phyloP scores from a whole-genome alignment of 2,113 vertebrate species.

The Galbula dea region DNA sequence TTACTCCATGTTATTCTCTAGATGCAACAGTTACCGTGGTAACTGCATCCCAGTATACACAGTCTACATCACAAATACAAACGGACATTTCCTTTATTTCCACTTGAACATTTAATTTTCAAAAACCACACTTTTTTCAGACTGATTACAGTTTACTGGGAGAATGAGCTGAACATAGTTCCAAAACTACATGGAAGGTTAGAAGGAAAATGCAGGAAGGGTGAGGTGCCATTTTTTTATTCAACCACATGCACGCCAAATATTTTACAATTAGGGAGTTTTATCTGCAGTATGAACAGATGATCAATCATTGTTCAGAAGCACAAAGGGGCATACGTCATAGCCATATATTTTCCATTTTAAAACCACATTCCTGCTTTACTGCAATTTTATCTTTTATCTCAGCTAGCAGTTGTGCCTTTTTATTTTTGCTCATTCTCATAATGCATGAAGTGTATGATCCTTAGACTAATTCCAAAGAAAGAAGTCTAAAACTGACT shows the following conservation, averaged over 20 bases:
- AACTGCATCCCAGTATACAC: conserved; percentile 58
- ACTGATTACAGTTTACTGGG: not conserved
- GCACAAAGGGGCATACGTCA: conserved; percentile 26
- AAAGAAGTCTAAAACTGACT: conserved; percentile 1
- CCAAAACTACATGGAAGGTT: not conserved
- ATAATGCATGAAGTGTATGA: not conserved
- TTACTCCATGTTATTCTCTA: conserved; percentile 46
- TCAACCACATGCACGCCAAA: conserved; percentile 8
- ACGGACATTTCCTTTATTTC: not conserved
- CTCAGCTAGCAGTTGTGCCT: conserved; percentile 15
- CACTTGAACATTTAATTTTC: conserved; percentile 27
- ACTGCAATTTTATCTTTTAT: conserved; percentile 38
- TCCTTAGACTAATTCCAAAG: conserved; percentile 16
- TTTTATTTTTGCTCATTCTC: not conserved
- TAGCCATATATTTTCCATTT: conserved; percentile 17
- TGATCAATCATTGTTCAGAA: conserved; percentile 52
- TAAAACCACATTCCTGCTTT: conserved; percentile 11
- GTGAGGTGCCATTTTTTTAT: not conserved
- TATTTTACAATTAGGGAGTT: conserved; percentile 48
- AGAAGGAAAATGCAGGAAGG: not conserved
- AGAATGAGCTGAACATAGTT: not conserved
- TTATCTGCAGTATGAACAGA: conserved; percentile 45
- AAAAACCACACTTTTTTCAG: not conserved
- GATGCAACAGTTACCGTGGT: conserved; percentile 62
- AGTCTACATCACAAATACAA: conserved; percentile 46